phyloP scores from a whole-genome alignment of 2,113 vertebrate species.

The Bujurquina vittata region DNA sequence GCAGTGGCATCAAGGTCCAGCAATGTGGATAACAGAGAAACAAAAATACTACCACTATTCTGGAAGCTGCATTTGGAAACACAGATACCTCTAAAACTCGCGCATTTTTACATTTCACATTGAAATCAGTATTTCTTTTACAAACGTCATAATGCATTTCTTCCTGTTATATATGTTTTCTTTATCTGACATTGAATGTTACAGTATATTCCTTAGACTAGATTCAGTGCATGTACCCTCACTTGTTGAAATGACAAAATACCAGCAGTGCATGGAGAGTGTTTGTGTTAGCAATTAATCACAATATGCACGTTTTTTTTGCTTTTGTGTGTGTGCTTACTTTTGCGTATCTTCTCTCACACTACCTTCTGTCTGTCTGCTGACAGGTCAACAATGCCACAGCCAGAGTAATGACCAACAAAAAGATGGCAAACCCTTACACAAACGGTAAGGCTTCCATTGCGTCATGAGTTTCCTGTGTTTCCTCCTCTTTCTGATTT shows the following conservation, averaged over 20 bases:
- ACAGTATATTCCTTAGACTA: background rate
- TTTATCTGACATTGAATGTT: background rate
- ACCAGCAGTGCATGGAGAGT: conserved; percentile 30
- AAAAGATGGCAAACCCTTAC: conserved; percentile 78
- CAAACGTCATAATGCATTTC: background rate
- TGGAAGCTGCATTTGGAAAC: background rate
- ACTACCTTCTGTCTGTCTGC: conserved; percentile 16
- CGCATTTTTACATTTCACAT: background rate
- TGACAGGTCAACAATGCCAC: conserved; percentile 78
- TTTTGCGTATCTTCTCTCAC: conserved; percentile 6
- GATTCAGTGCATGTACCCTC: conserved; percentile 51
- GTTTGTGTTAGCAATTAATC: background rate
- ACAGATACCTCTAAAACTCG: background rate
- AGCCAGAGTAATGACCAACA: conserved; percentile 79
- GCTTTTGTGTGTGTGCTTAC: background rate
- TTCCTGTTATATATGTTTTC: background rate
- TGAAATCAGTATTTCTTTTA: background rate
- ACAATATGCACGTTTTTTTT: background rate
- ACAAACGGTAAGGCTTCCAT: conserved; percentile 68
- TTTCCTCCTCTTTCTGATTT: background rate
- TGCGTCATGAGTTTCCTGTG: background rate
- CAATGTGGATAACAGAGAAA: background rate
- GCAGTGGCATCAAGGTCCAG: background rate
- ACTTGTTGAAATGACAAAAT: conserved; percentile 14
- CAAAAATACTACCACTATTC: background rate